phyloP scores from a whole-genome alignment of 2,888 invertebrate genomes.

The Julus scanicus region DNA sequence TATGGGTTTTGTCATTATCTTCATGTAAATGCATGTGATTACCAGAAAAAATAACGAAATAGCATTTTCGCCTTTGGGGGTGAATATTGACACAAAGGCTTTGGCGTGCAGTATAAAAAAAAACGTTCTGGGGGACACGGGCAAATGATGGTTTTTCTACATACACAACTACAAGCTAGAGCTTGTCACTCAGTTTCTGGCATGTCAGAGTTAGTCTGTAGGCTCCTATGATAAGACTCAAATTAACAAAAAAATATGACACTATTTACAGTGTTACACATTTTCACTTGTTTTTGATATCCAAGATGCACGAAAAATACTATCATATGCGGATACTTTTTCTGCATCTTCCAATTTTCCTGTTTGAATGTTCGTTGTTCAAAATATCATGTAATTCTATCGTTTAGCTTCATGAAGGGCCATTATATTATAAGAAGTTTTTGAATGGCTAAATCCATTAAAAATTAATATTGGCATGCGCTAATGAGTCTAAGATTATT shows the following conservation, averaged over 20 bases:
- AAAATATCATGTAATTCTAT: no score
- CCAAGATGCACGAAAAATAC: no score
- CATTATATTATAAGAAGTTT: no score
- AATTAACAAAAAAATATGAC: background rate
- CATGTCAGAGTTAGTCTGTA: background rate
- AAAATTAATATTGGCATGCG: no score
- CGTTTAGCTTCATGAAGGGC: no score
- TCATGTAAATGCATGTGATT: slow-evolving; percentile 52
- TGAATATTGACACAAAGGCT: slow-evolving; percentile 51
- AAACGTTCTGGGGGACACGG: background rate
- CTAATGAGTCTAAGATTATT: no score
- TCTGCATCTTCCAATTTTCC: no score
- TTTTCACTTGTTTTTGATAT: background rate
- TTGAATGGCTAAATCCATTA: no score
- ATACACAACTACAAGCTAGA: background rate
- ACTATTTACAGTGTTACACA: background rate
- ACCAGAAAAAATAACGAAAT: slow-evolving; percentile 49
- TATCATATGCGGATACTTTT: no score
- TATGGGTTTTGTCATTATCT: slow-evolving; percentile 52
- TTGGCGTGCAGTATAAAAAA: slow-evolving; percentile 10
- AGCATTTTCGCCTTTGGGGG: slow-evolving; percentile 44
- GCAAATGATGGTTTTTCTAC: background rate
- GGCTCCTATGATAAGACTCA: background rate
- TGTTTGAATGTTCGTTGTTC: no score
- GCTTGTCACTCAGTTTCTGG: slow-evolving; percentile 43